Base-by-base conservation (phyloP, 2,888 invertebrate species). In the Thecophora atra region DNA sequence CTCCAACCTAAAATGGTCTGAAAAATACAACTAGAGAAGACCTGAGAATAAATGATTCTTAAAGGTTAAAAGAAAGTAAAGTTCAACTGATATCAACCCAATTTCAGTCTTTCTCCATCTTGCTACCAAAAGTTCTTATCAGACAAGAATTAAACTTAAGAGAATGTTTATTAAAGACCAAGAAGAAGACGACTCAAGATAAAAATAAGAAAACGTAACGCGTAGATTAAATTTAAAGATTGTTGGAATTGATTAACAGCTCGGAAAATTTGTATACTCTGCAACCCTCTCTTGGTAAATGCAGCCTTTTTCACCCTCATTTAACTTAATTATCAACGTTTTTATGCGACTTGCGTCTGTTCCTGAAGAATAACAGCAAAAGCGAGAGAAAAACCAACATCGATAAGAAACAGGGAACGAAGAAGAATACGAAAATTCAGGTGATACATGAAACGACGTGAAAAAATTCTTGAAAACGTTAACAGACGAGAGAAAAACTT, bases 251-350 rank as follows among this genome's bases (percentile, higher is more conserved):
- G 47, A 47, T 47, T 47, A n/a, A 47, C 15, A 47, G 15, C 17
- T 17, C 47, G 47, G 47, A 47, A 47, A 47, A 47, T n/a, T 47
- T 47, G 5, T 47, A 47, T 47, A 47, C n/a, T 17, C n/a, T n/a
- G n/a, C 15, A n/a, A 6, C 37, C 37, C 11, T 37, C 37, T 11
- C 37, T 37, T 37, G 0, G 37, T 11, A 8, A 37, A 37, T 37
- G 37, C 37, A 37, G 37, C 11, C 7, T 37, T 37, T 47, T 5
- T 47, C 47, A 44, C 47, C 47, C 47, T 47, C 47, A 47, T 47
- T 47, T 28, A 67, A 54, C 54, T 54, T 67, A 67, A 67, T 67
- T 54, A 67, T 54, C 19, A 15, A 30, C 54, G 54, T 67, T 67
- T 67, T 37, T 17, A 52, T n/a, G n/a, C 67, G 37, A 67, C 37